phyloP scores from a whole-genome alignment of 2,888 invertebrate species.

The Oscheius onirici region DNA sequence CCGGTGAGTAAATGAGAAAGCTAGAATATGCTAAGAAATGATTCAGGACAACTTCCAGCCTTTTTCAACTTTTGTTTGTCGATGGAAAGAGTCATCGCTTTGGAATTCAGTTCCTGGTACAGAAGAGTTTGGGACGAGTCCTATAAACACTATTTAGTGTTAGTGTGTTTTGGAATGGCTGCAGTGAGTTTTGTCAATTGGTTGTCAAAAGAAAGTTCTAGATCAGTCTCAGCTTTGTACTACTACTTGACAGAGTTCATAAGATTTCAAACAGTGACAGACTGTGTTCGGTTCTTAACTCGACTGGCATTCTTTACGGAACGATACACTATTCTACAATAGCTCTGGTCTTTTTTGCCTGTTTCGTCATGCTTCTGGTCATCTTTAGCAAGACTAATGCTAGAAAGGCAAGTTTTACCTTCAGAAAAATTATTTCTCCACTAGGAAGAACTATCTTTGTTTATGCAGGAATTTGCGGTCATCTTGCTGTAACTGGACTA shows the following conservation, averaged over 20 bases:
- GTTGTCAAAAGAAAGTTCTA: conserved; percentile 21
- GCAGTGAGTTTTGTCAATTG: conserved; percentile 31
- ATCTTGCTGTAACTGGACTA: too few species aligned
- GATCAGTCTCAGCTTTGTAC: conserved; percentile 33
- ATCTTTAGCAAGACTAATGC: conserved; percentile 21
- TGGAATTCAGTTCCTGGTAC: conserved; percentile 48
- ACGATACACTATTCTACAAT: conserved; percentile 24
- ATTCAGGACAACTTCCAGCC: conserved; percentile 48
- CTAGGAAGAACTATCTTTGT: too few species aligned
- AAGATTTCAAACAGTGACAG: conserved; percentile 28
- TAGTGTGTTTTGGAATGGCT: conserved; percentile 35
- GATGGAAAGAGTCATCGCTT: conserved; percentile 48
- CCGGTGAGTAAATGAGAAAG: conserved; percentile 25
- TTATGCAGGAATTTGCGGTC: too few species aligned
- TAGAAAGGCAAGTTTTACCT: background rate
- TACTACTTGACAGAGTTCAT: conserved; percentile 32
- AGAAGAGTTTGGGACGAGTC: conserved; percentile 47
- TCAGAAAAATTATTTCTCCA: too few species aligned
- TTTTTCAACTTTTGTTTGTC: conserved; percentile 46
- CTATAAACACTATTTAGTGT: conserved; percentile 38
- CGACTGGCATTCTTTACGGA: conserved; percentile 50
- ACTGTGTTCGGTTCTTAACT: conserved; percentile 54
- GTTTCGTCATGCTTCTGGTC: conserved; percentile 15
- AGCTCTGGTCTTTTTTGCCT: background rate
- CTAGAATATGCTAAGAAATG: background rate